Percentiles rank a stretch among this genome's conserved stretches.
Conservation (phyloP, 2,113 vertebrate species). For the Vidua chalybeata region DNA sequence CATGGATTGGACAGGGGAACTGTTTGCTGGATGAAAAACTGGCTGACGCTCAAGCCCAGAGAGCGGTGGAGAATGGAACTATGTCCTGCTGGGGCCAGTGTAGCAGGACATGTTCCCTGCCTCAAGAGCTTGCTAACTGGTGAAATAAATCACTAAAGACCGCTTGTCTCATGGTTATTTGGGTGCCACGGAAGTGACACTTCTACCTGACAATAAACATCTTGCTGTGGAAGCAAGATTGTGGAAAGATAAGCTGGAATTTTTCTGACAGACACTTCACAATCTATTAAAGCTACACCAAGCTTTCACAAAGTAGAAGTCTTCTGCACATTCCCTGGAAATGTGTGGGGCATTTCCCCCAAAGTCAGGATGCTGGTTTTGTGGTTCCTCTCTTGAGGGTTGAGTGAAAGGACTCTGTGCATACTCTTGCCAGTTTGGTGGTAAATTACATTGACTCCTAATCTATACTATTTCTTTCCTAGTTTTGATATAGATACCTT, state of each 20-base stretch:
- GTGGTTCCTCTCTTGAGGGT: background rate
- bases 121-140: background rate
- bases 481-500: background rate
- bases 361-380: background rate
- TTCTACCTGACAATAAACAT: background rate
- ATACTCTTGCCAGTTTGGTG: background rate
- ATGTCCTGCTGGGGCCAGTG: background rate
- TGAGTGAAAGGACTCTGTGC: background rate
- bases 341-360: background rate
- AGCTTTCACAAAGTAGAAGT: background rate
- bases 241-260: background rate
- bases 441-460: background rate
- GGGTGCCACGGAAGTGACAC: background rate
- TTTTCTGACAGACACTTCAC: background rate
- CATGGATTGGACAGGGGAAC: background rate
- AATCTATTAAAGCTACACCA: background rate
- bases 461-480: background rate
- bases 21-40: background rate
- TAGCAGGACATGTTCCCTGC: background rate
- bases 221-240: background rate
- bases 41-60: background rate
- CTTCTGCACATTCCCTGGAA: background rate
- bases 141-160: background rate
- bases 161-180: accelerated
- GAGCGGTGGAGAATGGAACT: background rate